Base-by-base conservation (phyloP, 2,888 invertebrate species). In the Glaucopsyche alexis region DNA sequence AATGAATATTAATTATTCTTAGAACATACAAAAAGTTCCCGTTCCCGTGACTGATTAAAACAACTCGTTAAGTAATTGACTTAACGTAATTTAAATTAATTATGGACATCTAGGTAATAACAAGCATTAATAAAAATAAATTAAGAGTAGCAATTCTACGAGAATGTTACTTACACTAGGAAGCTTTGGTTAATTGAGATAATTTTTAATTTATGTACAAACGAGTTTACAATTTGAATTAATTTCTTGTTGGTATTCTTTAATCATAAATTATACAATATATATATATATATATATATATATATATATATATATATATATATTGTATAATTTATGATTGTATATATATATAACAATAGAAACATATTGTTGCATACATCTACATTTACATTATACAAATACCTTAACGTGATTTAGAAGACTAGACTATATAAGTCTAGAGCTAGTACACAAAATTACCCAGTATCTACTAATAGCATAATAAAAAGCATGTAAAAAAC, bases 1-100 rank as follows among this genome's bases (percentile, higher is more conserved):
- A 86, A 86, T 87, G 87, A 86, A 86, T 87, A 87, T 86, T 87
- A 87, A 88, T 85, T 79, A 80, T 42, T 42, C 66, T 72, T 29
- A 72, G 42, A 72, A 42, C 40, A 71, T 50, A 72, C 72, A 72
- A 65, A 49, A 72, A 67, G 19, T 50, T 19, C 47, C 67, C 19
- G 29, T 29, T 67, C 42, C 29, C 45, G 42, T 69, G 69, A 69
- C 45, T 49, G 69, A 69, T 69, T 29, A 69, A 47, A 69, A 13
- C 47, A 49, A 29, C 29, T 47, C 19, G 45, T 47, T 29, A 47
- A 69, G 69, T 19, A 69, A 29, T 69, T 47, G 69, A 69, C 38
- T 69, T 69, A 19, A 29, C 69, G 16, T 69, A 69, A 13, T 49
- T 69, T 49, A 69, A 69, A 69, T 69, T 69, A 69, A 69, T 69